Percentiles rank a stretch among this genome's conserved stretches.
Conservation (phyloP, 2,113 vertebrate species). For the Pogona vitticeps region DNA sequence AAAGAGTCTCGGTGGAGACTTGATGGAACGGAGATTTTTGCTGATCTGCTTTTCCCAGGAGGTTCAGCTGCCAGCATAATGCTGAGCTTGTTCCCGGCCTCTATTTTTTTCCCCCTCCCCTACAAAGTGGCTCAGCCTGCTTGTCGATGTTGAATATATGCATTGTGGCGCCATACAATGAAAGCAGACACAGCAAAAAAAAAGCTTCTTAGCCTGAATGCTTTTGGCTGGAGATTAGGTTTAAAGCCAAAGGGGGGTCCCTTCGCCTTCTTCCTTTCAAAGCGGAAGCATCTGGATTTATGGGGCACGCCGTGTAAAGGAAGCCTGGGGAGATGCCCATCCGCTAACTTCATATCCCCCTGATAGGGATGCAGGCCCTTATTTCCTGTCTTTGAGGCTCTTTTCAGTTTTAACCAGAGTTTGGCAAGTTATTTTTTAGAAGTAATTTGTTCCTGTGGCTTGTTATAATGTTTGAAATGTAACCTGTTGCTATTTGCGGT, state of each 20-base stretch:
- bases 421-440: too few species aligned
- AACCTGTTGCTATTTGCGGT: too few species aligned
- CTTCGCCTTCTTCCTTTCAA: constrained; percentile 21
- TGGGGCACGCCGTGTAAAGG: not conserved
- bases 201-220: constrained; percentile 57
- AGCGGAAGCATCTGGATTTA: not conserved
- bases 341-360: not conserved
- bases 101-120: not conserved
- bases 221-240: constrained; percentile 57
- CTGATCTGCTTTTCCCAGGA: too few species aligned
- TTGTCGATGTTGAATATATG: not conserved
- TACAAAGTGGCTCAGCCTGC: too few species aligned
- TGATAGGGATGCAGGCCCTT: not conserved
- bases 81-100: not conserved
- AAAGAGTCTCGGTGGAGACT: too few species aligned
- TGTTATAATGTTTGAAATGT: too few species aligned
- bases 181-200: constrained; percentile 44
- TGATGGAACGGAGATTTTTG: too few species aligned
- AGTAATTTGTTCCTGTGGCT: too few species aligned
- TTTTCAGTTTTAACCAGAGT: not conserved
- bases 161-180: not conserved
- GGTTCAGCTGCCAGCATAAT: not conserved
- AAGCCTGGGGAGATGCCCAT: not conserved
- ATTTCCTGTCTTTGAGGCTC: not conserved
- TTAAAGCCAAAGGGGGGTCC: not conserved